A percentile compares a stretch with the other conserved stretches of the same genome.
These are phyloP conservation scores for Ageneiosus marmoratus DNA, from an alignment of 2,113 vertebrate species.

Conservation along the genomic window DNA sequence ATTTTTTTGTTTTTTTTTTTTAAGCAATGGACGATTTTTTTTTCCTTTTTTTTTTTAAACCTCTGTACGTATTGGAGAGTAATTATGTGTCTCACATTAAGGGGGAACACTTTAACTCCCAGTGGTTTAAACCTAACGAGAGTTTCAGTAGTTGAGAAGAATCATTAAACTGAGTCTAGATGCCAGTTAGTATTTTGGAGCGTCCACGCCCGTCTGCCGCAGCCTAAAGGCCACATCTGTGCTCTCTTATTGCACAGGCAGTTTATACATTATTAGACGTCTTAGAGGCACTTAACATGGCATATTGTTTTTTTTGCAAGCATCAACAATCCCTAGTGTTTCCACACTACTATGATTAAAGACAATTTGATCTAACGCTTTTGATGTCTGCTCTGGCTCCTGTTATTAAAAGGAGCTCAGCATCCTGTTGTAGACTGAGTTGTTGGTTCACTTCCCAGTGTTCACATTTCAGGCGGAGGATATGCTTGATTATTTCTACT, in stretches of 20 bases:
- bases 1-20: neutral
- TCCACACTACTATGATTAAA: constrained; percentile 28
- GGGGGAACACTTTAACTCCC: neutral
- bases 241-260: neutral
- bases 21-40: neutral
- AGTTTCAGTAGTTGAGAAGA: neutral
- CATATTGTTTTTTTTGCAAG: constrained; percentile 15
- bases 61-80: neutral
- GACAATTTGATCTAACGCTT: constrained; percentile 21
- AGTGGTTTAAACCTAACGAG: neutral
- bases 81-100: neutral
- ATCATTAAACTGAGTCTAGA: neutral
- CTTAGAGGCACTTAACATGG: constrained; percentile 7
- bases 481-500: neutral
- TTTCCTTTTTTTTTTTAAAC: neutral
- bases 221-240: constrained; percentile 20
- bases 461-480: neutral
- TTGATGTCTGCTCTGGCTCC: constrained; percentile 8
- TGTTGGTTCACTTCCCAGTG: neutral
- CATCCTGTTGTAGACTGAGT: neutral
- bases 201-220: constrained; percentile 28
- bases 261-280: neutral
- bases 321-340: constrained; percentile 18
- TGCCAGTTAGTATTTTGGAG: constrained; percentile 30
- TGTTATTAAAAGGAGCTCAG: constrained; percentile 36